These are phyloP conservation scores for Phrynosoma blainvillii DNA, from an alignment of 2,113 vertebrate genomes.

Conservation along the genomic window DNA sequence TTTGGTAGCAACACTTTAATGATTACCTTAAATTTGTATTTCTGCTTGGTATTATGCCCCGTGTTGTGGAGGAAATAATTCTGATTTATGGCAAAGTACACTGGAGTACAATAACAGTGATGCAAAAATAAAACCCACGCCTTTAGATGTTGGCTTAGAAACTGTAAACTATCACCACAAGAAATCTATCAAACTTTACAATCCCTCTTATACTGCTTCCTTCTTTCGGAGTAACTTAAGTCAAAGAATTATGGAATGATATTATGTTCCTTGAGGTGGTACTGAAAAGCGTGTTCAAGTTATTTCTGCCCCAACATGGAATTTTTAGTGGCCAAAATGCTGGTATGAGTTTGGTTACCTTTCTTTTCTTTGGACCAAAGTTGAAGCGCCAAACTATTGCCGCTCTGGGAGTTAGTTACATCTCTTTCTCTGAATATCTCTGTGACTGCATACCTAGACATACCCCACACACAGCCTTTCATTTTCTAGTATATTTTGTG, in stretches of 20 bases:
- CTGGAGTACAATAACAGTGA: slow-evolving; percentile 69
- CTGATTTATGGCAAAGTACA: slow-evolving; percentile 72
- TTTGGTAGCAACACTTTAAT: slow-evolving; percentile 62
- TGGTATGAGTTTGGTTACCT: not conserved
- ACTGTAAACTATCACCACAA: slow-evolving; percentile 70
- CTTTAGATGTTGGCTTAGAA: slow-evolving; percentile 71
- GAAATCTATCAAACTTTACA: slow-evolving; percentile 76
- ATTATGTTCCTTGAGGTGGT: slow-evolving; percentile 69
- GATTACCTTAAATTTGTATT: slow-evolving; percentile 71
- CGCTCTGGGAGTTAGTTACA: not conserved
- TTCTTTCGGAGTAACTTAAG: slow-evolving; percentile 69
- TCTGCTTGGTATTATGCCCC: slow-evolving; percentile 58
- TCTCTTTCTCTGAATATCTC: not conserved
- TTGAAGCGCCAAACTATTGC: not conserved
- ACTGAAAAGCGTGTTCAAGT: slow-evolving; percentile 41
- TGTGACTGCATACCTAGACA: not conserved
- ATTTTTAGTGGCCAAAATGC: not conserved
- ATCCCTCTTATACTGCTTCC: slow-evolving; percentile 67
- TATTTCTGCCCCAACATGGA: slow-evolving; percentile 57
- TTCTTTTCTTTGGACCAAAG: slow-evolving; percentile 30
- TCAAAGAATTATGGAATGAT: slow-evolving; percentile 69
- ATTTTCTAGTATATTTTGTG: too few relatives aligned
- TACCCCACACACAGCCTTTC: too few relatives aligned
- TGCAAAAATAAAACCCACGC: slow-evolving; percentile 71
- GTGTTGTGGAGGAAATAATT: slow-evolving; percentile 72